Conservation (phyloP, 2,888 invertebrate species). For the Ectropis crepuscularia region DNA sequence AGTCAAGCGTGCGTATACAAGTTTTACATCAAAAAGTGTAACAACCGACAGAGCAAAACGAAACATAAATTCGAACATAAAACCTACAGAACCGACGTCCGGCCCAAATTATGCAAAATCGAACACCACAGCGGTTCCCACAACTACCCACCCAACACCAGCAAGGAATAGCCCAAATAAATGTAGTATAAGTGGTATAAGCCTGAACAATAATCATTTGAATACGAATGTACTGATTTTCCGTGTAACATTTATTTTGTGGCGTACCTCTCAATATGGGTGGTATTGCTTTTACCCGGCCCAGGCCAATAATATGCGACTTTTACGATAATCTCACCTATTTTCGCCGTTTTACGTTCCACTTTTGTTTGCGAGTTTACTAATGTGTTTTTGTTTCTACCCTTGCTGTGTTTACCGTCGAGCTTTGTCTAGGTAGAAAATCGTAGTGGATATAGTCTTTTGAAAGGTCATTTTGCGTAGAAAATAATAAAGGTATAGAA, state of each 20-base stretch:
- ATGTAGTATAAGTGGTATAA: slow-evolving; percentile 77
- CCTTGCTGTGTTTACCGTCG: slow-evolving; percentile 4
- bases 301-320: slow-evolving; percentile 44
- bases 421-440: background rate
- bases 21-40: background rate
- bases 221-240: slow-evolving; percentile 81
- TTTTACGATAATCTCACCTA: slow-evolving; percentile 52
- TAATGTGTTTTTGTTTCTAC: slow-evolving; percentile 28
- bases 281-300: slow-evolving; percentile 44
- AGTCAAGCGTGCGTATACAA: background rate
- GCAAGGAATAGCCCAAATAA: slow-evolving; percentile 69
- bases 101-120: slow-evolving; percentile 56
- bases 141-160: slow-evolving; percentile 49
- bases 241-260: slow-evolving; percentile 47
- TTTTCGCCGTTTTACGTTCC: slow-evolving; percentile 40
- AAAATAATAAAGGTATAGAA: no score
- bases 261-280: slow-evolving; percentile 49
- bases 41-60: slow-evolving; percentile 1
- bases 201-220: slow-evolving; percentile 81
- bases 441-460: background rate
- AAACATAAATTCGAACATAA: slow-evolving; percentile 6
- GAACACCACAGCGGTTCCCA: slow-evolving; percentile 41
- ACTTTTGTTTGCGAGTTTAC: slow-evolving; percentile 41
- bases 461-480: background rate
- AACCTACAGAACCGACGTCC: slow-evolving; percentile 26